Evolutionary conservation across 2,113 vertebrate genomes (phyloP).

Genomic region (Hystrix cristata): DNA sequence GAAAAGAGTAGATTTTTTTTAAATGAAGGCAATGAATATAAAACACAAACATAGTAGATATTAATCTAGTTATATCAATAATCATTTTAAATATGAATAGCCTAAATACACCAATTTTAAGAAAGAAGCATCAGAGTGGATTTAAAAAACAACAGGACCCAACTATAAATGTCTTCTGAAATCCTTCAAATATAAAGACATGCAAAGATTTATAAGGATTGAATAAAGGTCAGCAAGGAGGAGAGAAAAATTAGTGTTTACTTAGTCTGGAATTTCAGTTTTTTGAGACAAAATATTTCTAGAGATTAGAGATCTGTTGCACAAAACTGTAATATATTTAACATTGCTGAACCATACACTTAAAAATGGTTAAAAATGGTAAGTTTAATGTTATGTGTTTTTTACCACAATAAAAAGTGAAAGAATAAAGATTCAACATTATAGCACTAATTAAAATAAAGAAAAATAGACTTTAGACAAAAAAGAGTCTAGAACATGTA

Average conservation of each 20-base stretch:
- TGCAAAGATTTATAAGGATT: neutral
- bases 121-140: neutral
- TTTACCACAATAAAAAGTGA: neutral
- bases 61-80: neutral
- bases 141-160: neutral
- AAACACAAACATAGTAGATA: neutral
- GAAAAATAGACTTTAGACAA: neutral
- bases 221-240: neutral
- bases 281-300: neutral
- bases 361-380: neutral
- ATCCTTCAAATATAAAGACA: neutral
- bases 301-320: neutral
- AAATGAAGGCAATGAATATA: neutral
- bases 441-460: conserved; percentile 20
- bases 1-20: neutral
- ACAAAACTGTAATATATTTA: neutral
- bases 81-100: neutral
- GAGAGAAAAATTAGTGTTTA: neutral
- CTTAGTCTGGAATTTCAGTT: neutral
- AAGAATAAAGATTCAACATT: neutral
- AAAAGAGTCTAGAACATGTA: neutral
- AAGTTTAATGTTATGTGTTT: neutral
- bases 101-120: neutral
- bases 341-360: neutral
- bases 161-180: neutral